phyloP scores from a whole-genome alignment of 2,888 invertebrate genomes.

The Trichopoda pennipes region DNA sequence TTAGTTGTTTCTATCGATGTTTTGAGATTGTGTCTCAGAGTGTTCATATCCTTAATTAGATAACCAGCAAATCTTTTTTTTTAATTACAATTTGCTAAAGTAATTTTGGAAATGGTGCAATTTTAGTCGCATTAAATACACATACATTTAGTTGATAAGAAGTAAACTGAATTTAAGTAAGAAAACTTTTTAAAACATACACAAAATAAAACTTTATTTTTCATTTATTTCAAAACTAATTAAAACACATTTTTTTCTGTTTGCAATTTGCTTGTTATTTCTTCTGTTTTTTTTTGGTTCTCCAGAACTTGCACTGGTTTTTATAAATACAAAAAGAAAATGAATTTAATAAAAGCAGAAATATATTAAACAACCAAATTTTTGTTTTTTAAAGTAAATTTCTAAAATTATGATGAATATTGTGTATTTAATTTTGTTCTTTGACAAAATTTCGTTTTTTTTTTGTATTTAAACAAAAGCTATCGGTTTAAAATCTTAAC shows the following conservation, averaged over 20 bases:
- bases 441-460: slow-evolving; percentile 15
- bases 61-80: too few relatives aligned
- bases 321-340: background rate
- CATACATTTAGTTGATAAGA: slow-evolving; percentile 44
- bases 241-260: slow-evolving; percentile 47
- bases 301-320: slow-evolving; percentile 3
- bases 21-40: too few relatives aligned
- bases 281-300: background rate
- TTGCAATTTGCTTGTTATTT: background rate
- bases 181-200: slow-evolving; percentile 38
- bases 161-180: slow-evolving; percentile 60
- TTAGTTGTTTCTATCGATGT: too few relatives aligned
- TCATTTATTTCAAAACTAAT: slow-evolving; percentile 58
- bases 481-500: slow-evolving; percentile 13
- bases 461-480: too few relatives aligned
- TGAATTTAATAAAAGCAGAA: background rate
- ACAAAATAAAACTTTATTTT: slow-evolving; percentile 53
- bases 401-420: slow-evolving; percentile 5
- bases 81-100: too few relatives aligned
- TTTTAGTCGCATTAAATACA: slow-evolving; percentile 6
- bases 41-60: too few relatives aligned
- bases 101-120: slow-evolving; percentile 20
- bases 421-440: background rate
- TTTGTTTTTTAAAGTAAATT: background rate
- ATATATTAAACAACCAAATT: background rate